Evolutionary conservation across 1,140 invertebrate species (phyloP).

Genomic region (Aphaenogaster ashmeadi): DNA sequence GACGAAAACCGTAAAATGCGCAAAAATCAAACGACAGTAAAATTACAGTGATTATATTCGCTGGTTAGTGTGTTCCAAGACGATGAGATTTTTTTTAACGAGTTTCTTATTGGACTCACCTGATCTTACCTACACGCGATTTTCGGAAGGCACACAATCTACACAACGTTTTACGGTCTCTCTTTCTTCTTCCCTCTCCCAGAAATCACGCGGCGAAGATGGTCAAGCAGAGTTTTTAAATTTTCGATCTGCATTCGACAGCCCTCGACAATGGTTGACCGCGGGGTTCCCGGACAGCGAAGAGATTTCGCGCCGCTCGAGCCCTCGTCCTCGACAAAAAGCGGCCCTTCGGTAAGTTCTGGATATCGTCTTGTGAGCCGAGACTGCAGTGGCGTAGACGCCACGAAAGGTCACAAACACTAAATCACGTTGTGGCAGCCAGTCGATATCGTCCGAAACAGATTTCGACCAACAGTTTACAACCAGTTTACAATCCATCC

Average conservation of each 20-base stretch:
- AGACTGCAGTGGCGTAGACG: conserved; percentile 47
- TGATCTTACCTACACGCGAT: conserved; percentile 5
- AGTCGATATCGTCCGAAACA: conserved; percentile 32
- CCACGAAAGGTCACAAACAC: conserved; percentile 3
- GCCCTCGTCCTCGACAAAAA: conserved; percentile 29
- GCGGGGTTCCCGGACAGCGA: conserved; percentile 40
- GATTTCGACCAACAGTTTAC: conserved; percentile 35
- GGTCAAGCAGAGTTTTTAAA: conserved; percentile 32
- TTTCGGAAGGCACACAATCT: conserved; percentile 6
- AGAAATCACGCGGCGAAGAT: conserved; percentile 35
- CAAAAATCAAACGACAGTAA: conserved; percentile 15
- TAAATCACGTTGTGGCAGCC: conserved; percentile 26
- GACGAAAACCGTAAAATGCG: not conserved
- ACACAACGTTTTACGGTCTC: conserved; percentile 11
- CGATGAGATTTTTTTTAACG: not conserved
- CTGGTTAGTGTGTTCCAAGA: not conserved
- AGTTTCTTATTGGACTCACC: not conserved
- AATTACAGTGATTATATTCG: conserved; percentile 45
- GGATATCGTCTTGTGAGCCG: conserved; percentile 23
- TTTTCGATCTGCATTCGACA: conserved; percentile 31
- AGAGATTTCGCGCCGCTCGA: conserved; percentile 5
- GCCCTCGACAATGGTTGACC: conserved; percentile 41
- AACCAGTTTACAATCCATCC: too few species aligned
- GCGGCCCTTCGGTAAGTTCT: conserved; percentile 29
- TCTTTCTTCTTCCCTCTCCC: not conserved